phyloP scores from a whole-genome alignment of 1,140 invertebrate genomes.

The Papilio dardanus region DNA sequence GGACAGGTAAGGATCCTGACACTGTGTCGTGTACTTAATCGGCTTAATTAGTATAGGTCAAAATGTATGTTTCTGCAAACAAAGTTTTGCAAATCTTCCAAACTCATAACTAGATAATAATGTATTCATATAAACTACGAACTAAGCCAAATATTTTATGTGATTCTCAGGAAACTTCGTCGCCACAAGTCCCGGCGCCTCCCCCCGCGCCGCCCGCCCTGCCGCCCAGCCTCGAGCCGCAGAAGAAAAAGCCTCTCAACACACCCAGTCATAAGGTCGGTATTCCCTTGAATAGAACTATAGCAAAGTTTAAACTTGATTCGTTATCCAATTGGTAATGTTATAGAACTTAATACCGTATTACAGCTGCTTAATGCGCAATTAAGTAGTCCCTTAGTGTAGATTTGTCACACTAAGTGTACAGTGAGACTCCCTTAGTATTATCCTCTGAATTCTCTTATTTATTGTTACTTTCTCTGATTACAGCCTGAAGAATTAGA shows the following conservation, averaged over 20 bases:
- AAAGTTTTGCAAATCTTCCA: not conserved
- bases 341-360: not conserved
- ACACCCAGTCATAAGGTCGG: constrained; percentile 85
- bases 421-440: no score
- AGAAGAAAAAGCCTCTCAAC: constrained; percentile 88
- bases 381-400: not conserved
- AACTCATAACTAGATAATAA: constrained; percentile 13
- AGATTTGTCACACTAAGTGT: not conserved
- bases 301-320: not conserved
- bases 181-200: constrained; percentile 79
- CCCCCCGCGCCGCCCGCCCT: constrained; percentile 77
- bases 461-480: constrained; percentile 38
- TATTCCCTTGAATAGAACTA: constrained; percentile 38
- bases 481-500: constrained; percentile 81
- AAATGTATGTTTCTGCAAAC: not conserved
- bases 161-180: constrained; percentile 74
- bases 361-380: not conserved
- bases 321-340: not conserved
- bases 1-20: constrained; percentile 69
- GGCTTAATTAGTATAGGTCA: not conserved
- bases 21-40: not conserved
- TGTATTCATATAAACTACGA: constrained; percentile 17
- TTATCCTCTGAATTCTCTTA: not conserved
- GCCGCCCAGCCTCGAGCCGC: constrained; percentile 69
- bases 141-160: constrained; percentile 22